A percentile compares a stretch with the other conserved stretches of the same genome.
These are phyloP conservation scores for Setophaga coronata DNA, from an alignment of 2,113 vertebrate genomes.

Conservation along the genomic window DNA sequence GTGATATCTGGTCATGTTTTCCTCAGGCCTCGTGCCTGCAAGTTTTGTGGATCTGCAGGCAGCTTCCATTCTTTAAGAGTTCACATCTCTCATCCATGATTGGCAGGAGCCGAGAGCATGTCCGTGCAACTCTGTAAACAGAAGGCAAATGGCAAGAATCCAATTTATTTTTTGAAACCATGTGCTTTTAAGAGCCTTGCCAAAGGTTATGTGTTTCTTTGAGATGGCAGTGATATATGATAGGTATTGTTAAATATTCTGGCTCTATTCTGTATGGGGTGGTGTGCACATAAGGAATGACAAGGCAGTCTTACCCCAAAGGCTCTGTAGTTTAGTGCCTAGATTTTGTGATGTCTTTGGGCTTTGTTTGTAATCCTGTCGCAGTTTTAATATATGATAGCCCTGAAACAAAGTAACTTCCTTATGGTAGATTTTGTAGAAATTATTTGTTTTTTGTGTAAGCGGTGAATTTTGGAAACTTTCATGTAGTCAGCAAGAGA, in stretches of 20 bases:
- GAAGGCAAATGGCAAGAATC: background rate
- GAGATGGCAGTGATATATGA: background rate
- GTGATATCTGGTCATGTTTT: background rate
- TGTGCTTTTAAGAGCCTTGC: background rate
- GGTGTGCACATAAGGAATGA: background rate
- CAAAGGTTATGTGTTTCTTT: background rate
- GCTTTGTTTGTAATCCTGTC: background rate
- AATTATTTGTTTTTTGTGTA: background rate
- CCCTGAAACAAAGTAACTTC: background rate
- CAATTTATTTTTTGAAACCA: background rate
- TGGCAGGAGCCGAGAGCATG: background rate
- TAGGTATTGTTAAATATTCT: background rate
- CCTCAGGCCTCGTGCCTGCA: background rate
- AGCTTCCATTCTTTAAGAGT: background rate
- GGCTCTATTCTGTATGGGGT: background rate
- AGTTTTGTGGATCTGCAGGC: background rate
- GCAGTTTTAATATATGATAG: background rate
- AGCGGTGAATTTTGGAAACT: background rate
- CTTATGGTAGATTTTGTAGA: background rate
- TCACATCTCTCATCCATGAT: fast-evolving
- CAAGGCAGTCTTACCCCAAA: background rate
- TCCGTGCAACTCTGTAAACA: background rate
- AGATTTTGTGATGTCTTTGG: background rate
- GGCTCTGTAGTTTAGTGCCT: background rate
- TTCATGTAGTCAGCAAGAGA: background rate